Percentiles rank a stretch among this genome's conserved stretches.
Evolutionary conservation across 2,797 vertebrate genomes (phyloP).

Genomic region (Furcifer pardalis): DNA sequence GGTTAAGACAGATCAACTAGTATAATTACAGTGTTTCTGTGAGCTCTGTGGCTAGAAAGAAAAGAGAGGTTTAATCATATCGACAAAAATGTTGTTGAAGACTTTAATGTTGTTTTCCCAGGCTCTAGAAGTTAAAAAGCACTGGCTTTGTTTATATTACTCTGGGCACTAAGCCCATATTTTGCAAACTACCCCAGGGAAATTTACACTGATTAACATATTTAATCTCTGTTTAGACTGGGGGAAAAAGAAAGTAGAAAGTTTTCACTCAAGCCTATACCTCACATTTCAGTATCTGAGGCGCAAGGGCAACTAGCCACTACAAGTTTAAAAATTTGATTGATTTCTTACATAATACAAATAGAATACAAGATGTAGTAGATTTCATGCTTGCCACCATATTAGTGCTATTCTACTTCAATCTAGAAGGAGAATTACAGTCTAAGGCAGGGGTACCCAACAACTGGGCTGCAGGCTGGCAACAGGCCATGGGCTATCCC

Average conservation of each 20-base stretch:
- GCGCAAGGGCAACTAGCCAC: not conserved
- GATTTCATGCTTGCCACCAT: not conserved
- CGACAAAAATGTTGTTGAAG: slow-evolving; percentile 47
- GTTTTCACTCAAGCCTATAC: slow-evolving; percentile 20
- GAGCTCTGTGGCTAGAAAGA: slow-evolving; percentile 24
- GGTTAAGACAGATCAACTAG: slow-evolving; percentile 52
- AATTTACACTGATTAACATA: slow-evolving; percentile 37
- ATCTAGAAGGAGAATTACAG: too few species aligned
- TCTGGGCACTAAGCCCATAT: slow-evolving; percentile 44
- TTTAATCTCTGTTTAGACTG: slow-evolving; percentile 41
- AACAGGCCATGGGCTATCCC: too few species aligned
- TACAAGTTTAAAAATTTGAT: not conserved
- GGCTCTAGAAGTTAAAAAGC: slow-evolving; percentile 34
- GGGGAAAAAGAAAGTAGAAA: not conserved
- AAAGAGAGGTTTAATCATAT: slow-evolving; percentile 53
- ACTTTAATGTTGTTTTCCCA: slow-evolving; percentile 51
- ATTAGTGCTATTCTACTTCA: not conserved
- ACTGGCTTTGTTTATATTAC: slow-evolving; percentile 51
- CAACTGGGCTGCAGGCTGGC: too few species aligned
- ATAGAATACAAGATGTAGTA: not conserved
- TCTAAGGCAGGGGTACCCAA: too few species aligned
- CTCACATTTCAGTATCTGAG: not conserved
- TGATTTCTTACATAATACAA: not conserved
- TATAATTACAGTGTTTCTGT: slow-evolving; percentile 46
- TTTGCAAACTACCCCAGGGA: slow-evolving; percentile 47